A percentile compares a stretch with the other conserved stretches of the same genome.
Conservation (phyloP, 37 sponge, comb jelly and placozoan genomes). For the Geodia barretti region DNA sequence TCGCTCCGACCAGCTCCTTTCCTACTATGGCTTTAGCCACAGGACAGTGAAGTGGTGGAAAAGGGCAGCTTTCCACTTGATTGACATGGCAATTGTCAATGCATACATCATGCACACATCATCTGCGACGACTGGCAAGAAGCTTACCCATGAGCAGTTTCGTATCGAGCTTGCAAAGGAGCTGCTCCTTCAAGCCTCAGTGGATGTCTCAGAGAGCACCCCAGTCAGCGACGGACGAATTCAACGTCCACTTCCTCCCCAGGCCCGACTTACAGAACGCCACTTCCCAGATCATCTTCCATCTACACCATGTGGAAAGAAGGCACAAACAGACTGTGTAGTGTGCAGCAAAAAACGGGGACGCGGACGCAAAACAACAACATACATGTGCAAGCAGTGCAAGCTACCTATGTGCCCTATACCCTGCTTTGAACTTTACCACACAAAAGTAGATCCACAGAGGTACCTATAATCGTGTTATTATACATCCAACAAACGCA, state of each 20-base stretch:
- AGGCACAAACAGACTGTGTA: constrained; percentile 7
- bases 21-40: constrained; percentile 31
- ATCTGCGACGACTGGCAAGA: background rate
- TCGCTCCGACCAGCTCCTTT: constrained; percentile 24
- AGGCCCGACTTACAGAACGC: constrained; percentile 22
- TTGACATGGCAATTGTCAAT: constrained; percentile 17
- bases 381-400: constrained; percentile 29
- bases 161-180: constrained; percentile 18
- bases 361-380: background rate
- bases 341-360: constrained; percentile 29
- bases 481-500: too few species aligned
- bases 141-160: constrained; percentile 12
- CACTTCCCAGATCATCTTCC: constrained; percentile 5
- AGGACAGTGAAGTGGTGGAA: constrained; percentile 25
- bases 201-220: too few species aligned
- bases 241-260: too few species aligned
- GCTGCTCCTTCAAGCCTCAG: too few species aligned
- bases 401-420: constrained; percentile 20
- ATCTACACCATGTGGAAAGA: background rate
- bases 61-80: constrained; percentile 13
- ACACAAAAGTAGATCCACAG: constrained; percentile 26
- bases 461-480: background rate
- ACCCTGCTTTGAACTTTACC: constrained; percentile 45
- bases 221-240: too few species aligned
- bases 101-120: constrained; percentile 17